These are phyloP conservation scores for Lithophane semibrunnea DNA, from an alignment of 2,888 invertebrate species.

Conservation along the genomic window DNA sequence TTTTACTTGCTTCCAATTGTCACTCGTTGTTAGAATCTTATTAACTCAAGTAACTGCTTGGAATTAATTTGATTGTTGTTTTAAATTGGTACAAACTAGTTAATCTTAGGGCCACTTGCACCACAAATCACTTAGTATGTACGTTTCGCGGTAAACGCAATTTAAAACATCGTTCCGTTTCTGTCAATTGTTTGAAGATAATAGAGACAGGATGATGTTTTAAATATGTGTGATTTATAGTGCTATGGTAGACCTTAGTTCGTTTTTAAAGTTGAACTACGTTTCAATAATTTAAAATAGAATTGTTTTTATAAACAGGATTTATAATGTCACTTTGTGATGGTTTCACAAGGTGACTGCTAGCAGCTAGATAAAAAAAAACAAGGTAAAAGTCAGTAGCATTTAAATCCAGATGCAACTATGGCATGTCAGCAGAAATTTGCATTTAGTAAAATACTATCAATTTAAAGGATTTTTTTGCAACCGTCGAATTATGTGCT, in stretches of 20 bases:
- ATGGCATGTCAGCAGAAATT: background rate
- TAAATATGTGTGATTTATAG: background rate
- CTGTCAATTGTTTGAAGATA: background rate
- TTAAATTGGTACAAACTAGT: constrained; percentile 45
- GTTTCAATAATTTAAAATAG: background rate
- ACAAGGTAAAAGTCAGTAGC: background rate
- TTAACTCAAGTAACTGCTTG: constrained; percentile 41
- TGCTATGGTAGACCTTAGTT: background rate
- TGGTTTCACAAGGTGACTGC: background rate
- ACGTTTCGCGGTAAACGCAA: background rate
- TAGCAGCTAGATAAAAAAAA: background rate
- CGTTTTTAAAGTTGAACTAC: background rate
- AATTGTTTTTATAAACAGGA: background rate
- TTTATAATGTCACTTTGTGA: background rate
- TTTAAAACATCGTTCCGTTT: background rate
- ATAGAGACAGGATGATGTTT: background rate
- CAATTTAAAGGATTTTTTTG: background rate
- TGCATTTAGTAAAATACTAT: background rate
- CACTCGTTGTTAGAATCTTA: constrained; percentile 50
- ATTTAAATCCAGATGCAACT: background rate
- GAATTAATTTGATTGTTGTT: constrained; percentile 52
- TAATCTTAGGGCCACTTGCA: background rate
- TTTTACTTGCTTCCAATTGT: constrained; percentile 50
- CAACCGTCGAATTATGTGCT: background rate
- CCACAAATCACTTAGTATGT: too few relatives aligned